phyloP scores from a whole-genome alignment of 2,888 invertebrate genomes.

The Coleophora deauratella region DNA sequence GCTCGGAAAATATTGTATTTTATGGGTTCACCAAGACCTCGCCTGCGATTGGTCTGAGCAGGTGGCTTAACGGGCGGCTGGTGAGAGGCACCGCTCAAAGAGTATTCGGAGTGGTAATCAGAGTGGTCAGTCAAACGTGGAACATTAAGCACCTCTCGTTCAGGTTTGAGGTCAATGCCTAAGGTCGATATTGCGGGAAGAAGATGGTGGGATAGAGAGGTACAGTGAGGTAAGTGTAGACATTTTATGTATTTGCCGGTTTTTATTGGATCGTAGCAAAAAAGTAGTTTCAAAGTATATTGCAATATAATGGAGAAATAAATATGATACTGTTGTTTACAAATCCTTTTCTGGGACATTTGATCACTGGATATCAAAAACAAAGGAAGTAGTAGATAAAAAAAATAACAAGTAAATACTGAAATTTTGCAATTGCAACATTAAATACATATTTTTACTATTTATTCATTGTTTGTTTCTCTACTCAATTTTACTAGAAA shows the following conservation, averaged over 20 bases:
- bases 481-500: not conserved
- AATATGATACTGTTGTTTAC: too few species aligned
- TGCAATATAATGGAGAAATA: too few species aligned
- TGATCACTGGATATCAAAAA: too few species aligned
- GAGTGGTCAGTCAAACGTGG: slow-evolving; percentile 30
- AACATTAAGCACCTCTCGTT: slow-evolving; percentile 21
- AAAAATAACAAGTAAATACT: too few species aligned
- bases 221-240: too few species aligned
- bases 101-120: slow-evolving; percentile 28
- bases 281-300: too few species aligned
- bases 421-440: too few species aligned
- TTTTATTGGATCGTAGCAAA: too few species aligned
- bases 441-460: too few species aligned
- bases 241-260: too few species aligned
- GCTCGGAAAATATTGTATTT: slow-evolving; percentile 56
- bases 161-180: slow-evolving; percentile 23
- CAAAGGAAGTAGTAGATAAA: too few species aligned
- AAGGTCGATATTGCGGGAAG: slow-evolving; percentile 17
- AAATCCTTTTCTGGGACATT: too few species aligned
- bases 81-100: slow-evolving; percentile 14
- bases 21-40: slow-evolving; percentile 33
- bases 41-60: slow-evolving; percentile 21
- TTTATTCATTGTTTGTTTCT: not conserved
- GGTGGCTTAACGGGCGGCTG: slow-evolving; percentile 17
- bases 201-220: not conserved